Conservation (phyloP, 2,888 invertebrate genomes). For the Lampropteryx suffumata region DNA sequence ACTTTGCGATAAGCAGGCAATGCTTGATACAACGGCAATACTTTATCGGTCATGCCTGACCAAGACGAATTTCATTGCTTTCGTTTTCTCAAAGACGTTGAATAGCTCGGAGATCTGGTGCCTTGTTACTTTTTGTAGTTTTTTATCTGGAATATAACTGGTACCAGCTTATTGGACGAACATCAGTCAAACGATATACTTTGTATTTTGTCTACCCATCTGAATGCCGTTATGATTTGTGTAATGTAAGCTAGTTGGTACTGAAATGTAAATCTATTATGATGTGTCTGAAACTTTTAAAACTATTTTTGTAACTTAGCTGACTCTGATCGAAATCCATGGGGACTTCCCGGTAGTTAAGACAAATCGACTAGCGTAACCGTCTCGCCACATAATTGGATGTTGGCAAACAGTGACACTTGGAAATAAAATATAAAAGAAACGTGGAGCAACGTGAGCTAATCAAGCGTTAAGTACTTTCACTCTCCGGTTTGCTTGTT, state of each 20-base stretch:
- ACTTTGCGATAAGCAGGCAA: slow-evolving; percentile 11
- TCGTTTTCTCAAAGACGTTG: slow-evolving; percentile 2
- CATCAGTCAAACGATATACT: too few species aligned
- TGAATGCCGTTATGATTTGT: too few species aligned
- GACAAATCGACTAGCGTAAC: slow-evolving; percentile 47
- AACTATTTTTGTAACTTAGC: background rate
- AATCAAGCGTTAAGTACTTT: slow-evolving; percentile 70
- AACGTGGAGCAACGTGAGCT: slow-evolving; percentile 54
- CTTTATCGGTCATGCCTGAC: slow-evolving; percentile 9
- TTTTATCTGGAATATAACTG: background rate
- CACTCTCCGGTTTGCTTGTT: slow-evolving; percentile 59
- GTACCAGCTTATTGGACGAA: too few species aligned
- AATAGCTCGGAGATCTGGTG: background rate
- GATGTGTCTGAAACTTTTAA: too few species aligned
- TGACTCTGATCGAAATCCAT: background rate
- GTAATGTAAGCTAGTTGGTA: too few species aligned
- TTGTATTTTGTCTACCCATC: too few species aligned
- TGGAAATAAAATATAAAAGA: slow-evolving; percentile 54
- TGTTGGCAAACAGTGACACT: slow-evolving; percentile 61
- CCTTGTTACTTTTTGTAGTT: background rate
- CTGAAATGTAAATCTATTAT: too few species aligned
- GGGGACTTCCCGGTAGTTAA: slow-evolving; percentile 26
- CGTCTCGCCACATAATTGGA: slow-evolving; percentile 43
- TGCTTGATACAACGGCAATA: slow-evolving; percentile 1
- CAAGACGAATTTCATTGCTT: slow-evolving; percentile 20